Percentiles rank a stretch among this genome's conserved stretches.
Conservation (phyloP, 2,888 invertebrate species). For the Cerastis rubricosa region DNA sequence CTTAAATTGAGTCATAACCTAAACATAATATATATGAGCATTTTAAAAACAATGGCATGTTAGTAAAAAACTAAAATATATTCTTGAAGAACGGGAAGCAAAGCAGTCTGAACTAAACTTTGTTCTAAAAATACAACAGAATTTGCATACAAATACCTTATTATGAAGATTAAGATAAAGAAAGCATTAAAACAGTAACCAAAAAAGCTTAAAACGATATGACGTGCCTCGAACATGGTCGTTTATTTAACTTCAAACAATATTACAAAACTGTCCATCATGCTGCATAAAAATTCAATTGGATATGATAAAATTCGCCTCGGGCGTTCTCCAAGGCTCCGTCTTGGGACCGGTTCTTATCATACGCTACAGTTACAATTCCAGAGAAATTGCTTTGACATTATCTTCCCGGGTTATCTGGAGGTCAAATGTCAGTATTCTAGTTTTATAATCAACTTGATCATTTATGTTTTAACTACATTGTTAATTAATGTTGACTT, state of each 20-base stretch:
- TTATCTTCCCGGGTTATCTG: constrained; percentile 70
- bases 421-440: constrained; percentile 66
- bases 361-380: constrained; percentile 65
- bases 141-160: constrained; percentile 32
- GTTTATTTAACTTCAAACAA: constrained; percentile 40
- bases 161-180: constrained; percentile 17
- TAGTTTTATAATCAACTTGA: constrained; percentile 64
- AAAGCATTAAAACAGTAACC: constrained; percentile 5
- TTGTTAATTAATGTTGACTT: constrained; percentile 44
- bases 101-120: background rate
- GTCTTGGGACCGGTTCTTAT: constrained; percentile 66
- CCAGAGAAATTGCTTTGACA: constrained; percentile 70
- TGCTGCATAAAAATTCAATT: constrained; percentile 54
- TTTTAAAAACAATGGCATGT: background rate
- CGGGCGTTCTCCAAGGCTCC: constrained; percentile 64
- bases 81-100: background rate
- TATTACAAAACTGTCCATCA: constrained; percentile 51
- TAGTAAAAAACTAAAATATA: background rate
- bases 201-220: constrained; percentile 19
- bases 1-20: background rate
- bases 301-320: constrained; percentile 47
- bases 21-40: background rate
- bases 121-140: background rate
- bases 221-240: constrained; percentile 8
- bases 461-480: constrained; percentile 36